A percentile compares a stretch with the other conserved stretches of the same genome.
These are phyloP conservation scores for Gibbula magus DNA, from an alignment of 2,888 invertebrate species.

Conservation along the genomic window DNA sequence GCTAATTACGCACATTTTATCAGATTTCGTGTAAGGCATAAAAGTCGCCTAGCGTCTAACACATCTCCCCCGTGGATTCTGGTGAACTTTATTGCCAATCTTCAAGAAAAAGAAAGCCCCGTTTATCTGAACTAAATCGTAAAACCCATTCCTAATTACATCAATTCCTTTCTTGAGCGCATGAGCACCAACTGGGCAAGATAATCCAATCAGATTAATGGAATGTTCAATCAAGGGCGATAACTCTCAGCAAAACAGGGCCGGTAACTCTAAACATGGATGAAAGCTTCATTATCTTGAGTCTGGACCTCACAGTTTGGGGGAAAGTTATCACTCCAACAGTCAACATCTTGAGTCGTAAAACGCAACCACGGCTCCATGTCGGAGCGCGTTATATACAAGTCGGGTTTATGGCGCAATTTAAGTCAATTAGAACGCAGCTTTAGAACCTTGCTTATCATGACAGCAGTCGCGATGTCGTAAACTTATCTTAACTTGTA, in stretches of 20 bases:
- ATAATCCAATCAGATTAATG: background rate
- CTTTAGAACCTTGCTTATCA: background rate
- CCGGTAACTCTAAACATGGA: background rate
- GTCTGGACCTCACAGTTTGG: background rate
- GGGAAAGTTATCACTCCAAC: background rate
- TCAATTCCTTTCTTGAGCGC: background rate
- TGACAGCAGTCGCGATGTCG: background rate
- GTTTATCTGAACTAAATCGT: background rate
- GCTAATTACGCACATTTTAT: background rate
- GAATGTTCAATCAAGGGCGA: background rate
- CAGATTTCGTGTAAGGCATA: background rate
- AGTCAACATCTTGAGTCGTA: background rate
- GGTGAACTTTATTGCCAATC: background rate
- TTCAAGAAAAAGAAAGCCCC: background rate
- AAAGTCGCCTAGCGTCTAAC: background rate
- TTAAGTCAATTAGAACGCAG: background rate
- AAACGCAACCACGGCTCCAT: background rate
- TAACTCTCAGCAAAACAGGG: background rate
- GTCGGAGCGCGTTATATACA: background rate
- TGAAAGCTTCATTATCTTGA: background rate
- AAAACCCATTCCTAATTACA: background rate
- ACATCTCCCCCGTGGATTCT: background rate
- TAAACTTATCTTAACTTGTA: conserved; percentile 4
- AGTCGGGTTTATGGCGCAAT: background rate
- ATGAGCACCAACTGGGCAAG: background rate